Evolutionary conservation across 2,888 invertebrate genomes (phyloP).

Genomic region (Neelides folsomi): DNA sequence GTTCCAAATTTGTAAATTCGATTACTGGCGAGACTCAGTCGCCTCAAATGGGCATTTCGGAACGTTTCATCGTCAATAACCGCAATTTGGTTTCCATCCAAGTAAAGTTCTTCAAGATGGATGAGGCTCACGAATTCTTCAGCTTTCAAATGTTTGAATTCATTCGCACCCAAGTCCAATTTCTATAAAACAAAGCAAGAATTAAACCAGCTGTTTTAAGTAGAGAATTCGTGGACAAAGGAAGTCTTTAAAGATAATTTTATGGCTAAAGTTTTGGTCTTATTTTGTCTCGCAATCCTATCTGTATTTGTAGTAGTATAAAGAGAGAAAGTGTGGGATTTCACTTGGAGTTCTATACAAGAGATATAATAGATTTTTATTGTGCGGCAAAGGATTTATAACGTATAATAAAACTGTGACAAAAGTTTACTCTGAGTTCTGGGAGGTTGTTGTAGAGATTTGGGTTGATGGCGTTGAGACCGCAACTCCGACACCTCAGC

Average conservation of each 20-base stretch:
- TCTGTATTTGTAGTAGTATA: too few species aligned
- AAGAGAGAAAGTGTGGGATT: too few species aligned
- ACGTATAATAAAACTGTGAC: too few species aligned
- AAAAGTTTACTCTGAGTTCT: constrained; percentile 46
- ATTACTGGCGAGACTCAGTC: constrained; percentile 54
- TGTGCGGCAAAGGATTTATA: too few species aligned
- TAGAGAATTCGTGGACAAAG: background rate
- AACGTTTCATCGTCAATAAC: constrained; percentile 42
- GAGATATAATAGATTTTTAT: too few species aligned
- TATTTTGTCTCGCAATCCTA: too few species aligned
- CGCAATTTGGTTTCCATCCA: constrained; percentile 65
- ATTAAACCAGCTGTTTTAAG: background rate
- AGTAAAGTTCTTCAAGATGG: constrained; percentile 52
- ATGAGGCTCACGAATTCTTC: constrained; percentile 67
- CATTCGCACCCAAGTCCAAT: constrained; percentile 63
- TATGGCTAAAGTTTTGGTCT: too few species aligned
- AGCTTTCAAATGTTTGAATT: constrained; percentile 45
- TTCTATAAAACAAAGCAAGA: constrained; percentile 12
- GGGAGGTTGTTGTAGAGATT: constrained; percentile 64
- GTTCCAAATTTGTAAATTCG: constrained; percentile 59
- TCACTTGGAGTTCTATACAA: too few species aligned
- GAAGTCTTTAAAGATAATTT: too few species aligned
- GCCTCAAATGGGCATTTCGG: constrained; percentile 39
- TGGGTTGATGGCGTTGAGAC: constrained; percentile 58
- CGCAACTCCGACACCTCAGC: constrained; percentile 59